These are phyloP conservation scores for Drosophila sulfurigaster DNA, from an alignment of 1,140 invertebrate species.

Conservation along the genomic window DNA sequence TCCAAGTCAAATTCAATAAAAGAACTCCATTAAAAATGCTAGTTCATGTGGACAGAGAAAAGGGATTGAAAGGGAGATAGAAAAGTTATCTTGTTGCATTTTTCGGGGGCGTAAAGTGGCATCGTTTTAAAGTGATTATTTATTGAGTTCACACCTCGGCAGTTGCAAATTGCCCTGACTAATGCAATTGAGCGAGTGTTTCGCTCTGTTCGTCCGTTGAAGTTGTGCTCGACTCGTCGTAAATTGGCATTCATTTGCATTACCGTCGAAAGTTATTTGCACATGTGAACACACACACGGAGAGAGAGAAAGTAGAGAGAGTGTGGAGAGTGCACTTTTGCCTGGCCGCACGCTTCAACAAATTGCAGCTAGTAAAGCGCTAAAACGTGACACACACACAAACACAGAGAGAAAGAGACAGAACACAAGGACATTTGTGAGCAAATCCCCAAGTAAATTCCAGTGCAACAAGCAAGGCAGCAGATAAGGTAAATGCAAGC, in stretches of 20 bases:
- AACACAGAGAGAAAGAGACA: not conserved
- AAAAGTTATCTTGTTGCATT: not conserved
- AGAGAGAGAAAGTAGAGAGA: no score
- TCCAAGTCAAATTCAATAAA: no score
- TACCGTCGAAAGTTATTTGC: slow-evolving; percentile 80
- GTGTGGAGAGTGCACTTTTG: slow-evolving; percentile 36
- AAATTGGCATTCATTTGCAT: slow-evolving; percentile 84
- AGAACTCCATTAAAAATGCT: no score
- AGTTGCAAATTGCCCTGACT: slow-evolving; percentile 64
- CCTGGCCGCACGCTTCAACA: slow-evolving; percentile 65
- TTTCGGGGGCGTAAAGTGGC: not conserved
- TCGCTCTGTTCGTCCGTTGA: slow-evolving; percentile 6
- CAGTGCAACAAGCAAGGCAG: slow-evolving; percentile 59
- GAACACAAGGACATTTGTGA: slow-evolving; percentile 1
- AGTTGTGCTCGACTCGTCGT: slow-evolving; percentile 42
- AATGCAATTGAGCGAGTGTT: slow-evolving; percentile 51
- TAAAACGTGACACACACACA: slow-evolving; percentile 73
- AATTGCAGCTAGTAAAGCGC: slow-evolving; percentile 79
- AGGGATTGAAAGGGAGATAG: not conserved
- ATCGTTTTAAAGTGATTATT: slow-evolving; percentile 33
- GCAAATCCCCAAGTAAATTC: slow-evolving; percentile 59
- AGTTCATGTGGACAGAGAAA: not conserved
- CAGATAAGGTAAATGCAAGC: slow-evolving; percentile 41
- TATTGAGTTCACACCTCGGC: slow-evolving; percentile 71
- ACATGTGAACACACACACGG: slow-evolving; percentile 64